A percentile compares a stretch with the other conserved stretches of the same genome.
These are phyloP conservation scores for Alsophila aescularia DNA, from an alignment of 2,888 invertebrate genomes.

Conservation along the genomic window DNA sequence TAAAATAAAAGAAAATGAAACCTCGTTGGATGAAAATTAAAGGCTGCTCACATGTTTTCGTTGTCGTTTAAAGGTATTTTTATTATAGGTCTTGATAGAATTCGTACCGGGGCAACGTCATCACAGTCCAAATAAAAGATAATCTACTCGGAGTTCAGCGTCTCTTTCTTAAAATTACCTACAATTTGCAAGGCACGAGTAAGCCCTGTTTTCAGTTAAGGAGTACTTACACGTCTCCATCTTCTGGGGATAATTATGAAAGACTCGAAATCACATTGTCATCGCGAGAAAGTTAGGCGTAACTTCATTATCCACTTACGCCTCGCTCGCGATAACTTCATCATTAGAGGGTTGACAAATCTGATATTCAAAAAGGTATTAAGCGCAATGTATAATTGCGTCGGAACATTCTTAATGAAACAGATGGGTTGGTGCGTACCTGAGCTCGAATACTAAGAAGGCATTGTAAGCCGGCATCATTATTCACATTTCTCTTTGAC, in stretches of 20 bases:
- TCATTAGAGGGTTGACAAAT: constrained; percentile 27
- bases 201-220: constrained; percentile 8
- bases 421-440: constrained; percentile 41
- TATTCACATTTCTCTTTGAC: constrained; percentile 70
- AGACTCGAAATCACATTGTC: constrained; percentile 27
- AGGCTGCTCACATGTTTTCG: constrained; percentile 18
- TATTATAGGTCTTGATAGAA: constrained; percentile 24
- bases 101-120: constrained; percentile 20
- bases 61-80: constrained; percentile 26
- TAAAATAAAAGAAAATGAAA: constrained; percentile 37
- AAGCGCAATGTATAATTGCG: constrained; percentile 23
- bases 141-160: constrained; percentile 16
- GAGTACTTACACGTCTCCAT: background rate
- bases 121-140: constrained; percentile 26
- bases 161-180: constrained; percentile 21
- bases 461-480: constrained; percentile 56
- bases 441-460: constrained; percentile 39
- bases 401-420: constrained; percentile 39
- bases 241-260: constrained; percentile 23
- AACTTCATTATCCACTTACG: constrained; percentile 27
- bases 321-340: constrained; percentile 22
- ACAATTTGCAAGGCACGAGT: constrained; percentile 12
- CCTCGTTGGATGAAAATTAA: constrained; percentile 32
- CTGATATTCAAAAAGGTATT: constrained; percentile 24
- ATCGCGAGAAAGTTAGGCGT: constrained; percentile 23